Percentiles rank a stretch among this genome's conserved stretches.
These are phyloP conservation scores for Autographa gamma DNA, from an alignment of 2,888 invertebrate genomes.

Conservation along the genomic window DNA sequence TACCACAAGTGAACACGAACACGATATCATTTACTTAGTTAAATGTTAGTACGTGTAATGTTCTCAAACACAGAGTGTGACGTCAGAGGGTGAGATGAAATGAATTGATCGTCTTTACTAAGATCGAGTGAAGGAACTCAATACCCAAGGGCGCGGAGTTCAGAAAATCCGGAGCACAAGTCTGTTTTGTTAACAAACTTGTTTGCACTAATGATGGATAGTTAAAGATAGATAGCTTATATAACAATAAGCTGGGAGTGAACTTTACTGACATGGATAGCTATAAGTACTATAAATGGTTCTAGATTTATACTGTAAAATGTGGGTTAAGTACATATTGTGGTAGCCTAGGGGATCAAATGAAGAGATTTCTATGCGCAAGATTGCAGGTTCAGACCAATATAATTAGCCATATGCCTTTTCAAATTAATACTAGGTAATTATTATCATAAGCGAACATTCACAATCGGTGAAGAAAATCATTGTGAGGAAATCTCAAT, in stretches of 20 bases:
- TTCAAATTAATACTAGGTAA: no score
- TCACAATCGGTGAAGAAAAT: no score
- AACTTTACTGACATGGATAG: neutral
- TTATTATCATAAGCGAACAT: no score
- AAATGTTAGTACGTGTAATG: slow-evolving; percentile 24
- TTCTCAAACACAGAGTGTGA: slow-evolving; percentile 51
- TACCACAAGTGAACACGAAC: neutral
- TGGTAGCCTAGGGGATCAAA: no score
- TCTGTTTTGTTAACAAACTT: slow-evolving; percentile 75
- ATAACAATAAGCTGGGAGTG: slow-evolving; percentile 55
- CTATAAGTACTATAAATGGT: neutral
- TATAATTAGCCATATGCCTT: no score
- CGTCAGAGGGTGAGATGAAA: slow-evolving; percentile 77
- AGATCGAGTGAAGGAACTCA: slow-evolving; percentile 79
- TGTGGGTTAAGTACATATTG: no score
- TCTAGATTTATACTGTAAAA: neutral
- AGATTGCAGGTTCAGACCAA: no score
- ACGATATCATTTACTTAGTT: neutral
- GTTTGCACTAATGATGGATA: slow-evolving; percentile 79
- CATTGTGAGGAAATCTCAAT: no score
- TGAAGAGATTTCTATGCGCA: no score
- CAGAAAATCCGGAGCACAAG: slow-evolving; percentile 66
- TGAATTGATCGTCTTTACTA: slow-evolving; percentile 76
- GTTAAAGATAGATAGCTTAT: slow-evolving; percentile 69
- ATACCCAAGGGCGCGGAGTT: slow-evolving; percentile 73